These are phyloP conservation scores for Solea solea DNA, from an alignment of 2,113 vertebrate genomes.

Conservation along the genomic window DNA sequence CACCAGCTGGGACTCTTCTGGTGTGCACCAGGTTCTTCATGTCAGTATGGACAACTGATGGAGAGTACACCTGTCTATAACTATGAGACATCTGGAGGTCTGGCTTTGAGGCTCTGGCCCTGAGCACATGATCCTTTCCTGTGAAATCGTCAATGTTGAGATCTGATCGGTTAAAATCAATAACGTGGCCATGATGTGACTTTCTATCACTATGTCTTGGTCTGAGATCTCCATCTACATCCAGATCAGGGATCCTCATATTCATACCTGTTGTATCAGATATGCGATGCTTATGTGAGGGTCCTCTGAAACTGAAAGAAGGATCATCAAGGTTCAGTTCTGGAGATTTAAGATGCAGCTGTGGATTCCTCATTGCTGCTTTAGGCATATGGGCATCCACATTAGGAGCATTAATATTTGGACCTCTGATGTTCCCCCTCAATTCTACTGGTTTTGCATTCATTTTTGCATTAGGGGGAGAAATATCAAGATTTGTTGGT, in stretches of 20 bases:
- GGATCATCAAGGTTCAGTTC: constrained; percentile 44
- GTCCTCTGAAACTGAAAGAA: constrained; percentile 31
- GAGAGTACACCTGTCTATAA: constrained; percentile 1
- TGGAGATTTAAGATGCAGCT: constrained; percentile 43
- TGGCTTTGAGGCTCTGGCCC: constrained; percentile 50
- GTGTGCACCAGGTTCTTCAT: constrained; percentile 17
- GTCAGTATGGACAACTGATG: neutral
- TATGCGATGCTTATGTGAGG: constrained; percentile 36
- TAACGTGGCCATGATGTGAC: neutral
- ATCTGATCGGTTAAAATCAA: constrained; percentile 58
- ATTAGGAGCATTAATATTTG: constrained; percentile 36
- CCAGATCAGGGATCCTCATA: constrained; percentile 48
- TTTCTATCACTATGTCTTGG: neutral
- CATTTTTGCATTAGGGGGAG: constrained; percentile 47
- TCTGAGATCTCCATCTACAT: constrained; percentile 46
- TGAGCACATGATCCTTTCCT: constrained; percentile 56
- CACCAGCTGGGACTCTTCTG: constrained; percentile 9
- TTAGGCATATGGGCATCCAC: constrained; percentile 31
- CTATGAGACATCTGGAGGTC: constrained; percentile 19
- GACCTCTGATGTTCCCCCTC: constrained; percentile 26
- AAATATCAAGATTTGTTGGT: constrained; percentile 30
- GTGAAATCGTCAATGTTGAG: constrained; percentile 75
- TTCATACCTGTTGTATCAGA: constrained; percentile 41
- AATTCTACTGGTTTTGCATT: constrained; percentile 47
- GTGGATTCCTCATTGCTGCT: constrained; percentile 27